Evolutionary conservation across 2,888 invertebrate genomes (phyloP), one percentile per base, ranked within the genome.

Genomic region (Limulus polyphemus): DNA sequence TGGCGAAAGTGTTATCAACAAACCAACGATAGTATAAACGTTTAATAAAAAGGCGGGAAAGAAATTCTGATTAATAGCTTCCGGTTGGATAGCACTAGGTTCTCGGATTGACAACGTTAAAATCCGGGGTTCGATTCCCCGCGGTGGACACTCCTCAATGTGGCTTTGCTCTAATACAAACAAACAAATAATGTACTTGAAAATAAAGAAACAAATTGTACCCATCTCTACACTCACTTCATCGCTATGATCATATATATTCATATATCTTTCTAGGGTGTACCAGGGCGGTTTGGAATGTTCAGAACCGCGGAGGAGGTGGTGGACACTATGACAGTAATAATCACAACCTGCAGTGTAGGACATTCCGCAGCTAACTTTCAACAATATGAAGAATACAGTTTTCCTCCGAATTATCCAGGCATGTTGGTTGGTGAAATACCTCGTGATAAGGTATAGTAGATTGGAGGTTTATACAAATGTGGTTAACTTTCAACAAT

Each of bases 321-420:
- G 14, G 67, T 71, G 13, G 70, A 71, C 47, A 65, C 67, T 0
- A 58, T 72, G 12, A 67, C 74, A 10, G 65, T 67, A 12, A 70
- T 74, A 49, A 72, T 74, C 47, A 63, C 71, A 46, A 70, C 68
- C 1, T 74, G 73, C 60, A 73, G 72, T 57, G 58, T 73, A 51
- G 73, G 70, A 9, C 73, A 74, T 65, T 70, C 73, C 10, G 72
- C 73, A 47, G 71, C 73, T 50, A 74, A 74, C 58, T 74, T 74
- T 62, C 71, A 71, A 59, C 74, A 74, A 62, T 74, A 74, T 59
- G 72, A 74, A 46, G 72, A 73, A 57, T 73, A 73, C 59, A 72
- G 68, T 14, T 74, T 73, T 63, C 70, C 72, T 17, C 74, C 74
- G 10, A 73, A 73, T 62, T 74, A 74, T 62, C 73, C 74, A 1